Evolutionary conservation across 2,113 vertebrate genomes (phyloP).

Genomic region (Maccullochella peelii): DNA sequence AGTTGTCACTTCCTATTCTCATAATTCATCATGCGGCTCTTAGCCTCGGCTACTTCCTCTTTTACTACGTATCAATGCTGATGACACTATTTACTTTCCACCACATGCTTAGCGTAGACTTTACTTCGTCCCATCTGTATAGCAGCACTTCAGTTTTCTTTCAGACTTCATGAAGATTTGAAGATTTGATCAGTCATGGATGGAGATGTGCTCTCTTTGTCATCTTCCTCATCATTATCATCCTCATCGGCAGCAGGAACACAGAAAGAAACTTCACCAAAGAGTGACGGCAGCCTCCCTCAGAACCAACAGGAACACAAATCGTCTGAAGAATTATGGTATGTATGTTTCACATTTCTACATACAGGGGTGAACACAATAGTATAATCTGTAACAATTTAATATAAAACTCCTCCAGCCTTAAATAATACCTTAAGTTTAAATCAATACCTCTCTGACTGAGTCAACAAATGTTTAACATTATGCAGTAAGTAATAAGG

Average conservation of each 20-base stretch:
- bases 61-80: conserved; percentile 50
- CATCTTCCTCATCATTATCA: conserved; percentile 54
- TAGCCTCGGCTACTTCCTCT: conserved; percentile 67
- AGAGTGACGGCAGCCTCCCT: conserved; percentile 52
- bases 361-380: not conserved
- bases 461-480: not conserved
- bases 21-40: conserved; percentile 54
- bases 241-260: conserved; percentile 35
- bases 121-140: not conserved
- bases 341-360: conserved; percentile 19
- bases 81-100: conserved; percentile 52
- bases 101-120: not conserved
- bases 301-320: conserved; percentile 49
- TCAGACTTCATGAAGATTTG: conserved; percentile 32
- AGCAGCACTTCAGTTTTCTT: not conserved
- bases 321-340: conserved; percentile 66
- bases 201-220: conserved; percentile 67
- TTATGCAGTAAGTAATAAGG: not conserved
- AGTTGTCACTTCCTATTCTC: conserved; percentile 73
- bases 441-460: not conserved
- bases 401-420: not conserved
- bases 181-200: conserved; percentile 70
- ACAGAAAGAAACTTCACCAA: conserved; percentile 50
- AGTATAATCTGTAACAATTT: not conserved
- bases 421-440: not conserved